Percentiles rank a stretch among this genome's conserved stretches.
phyloP scores from a whole-genome alignment of 1,140 invertebrate species.

The Eulimnadia texana region DNA sequence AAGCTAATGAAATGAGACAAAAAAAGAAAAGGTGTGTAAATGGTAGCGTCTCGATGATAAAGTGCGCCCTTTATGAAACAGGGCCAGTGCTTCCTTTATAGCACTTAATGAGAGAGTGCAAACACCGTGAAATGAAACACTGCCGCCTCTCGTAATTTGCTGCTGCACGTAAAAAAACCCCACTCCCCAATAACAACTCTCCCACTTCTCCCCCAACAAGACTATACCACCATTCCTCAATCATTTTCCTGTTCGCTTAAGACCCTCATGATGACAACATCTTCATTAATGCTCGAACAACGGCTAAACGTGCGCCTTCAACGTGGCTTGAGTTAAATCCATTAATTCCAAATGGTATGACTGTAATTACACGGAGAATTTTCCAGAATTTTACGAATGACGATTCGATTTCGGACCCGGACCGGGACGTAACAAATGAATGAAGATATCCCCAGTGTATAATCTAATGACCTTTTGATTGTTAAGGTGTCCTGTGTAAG shows the following conservation, averaged over 20 bases:
- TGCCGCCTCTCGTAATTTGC: background rate
- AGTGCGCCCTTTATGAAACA: background rate
- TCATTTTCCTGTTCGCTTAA: too few relatives aligned
- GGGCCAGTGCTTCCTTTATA: background rate
- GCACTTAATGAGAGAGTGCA: background rate
- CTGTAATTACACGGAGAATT: background rate
- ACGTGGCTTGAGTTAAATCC: too few relatives aligned
- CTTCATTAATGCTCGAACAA: too few relatives aligned
- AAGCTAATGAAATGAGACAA: background rate
- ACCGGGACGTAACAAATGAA: background rate
- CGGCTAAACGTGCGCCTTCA: too few relatives aligned
- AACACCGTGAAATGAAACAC: background rate
- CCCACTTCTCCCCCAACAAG: background rate
- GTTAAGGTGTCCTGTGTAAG: too few relatives aligned
- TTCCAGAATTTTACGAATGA: background rate
- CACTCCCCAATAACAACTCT: background rate
- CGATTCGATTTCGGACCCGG: too few relatives aligned
- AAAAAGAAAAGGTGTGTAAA: background rate
- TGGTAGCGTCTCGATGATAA: background rate
- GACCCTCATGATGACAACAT: too few relatives aligned
- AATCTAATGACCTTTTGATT: background rate
- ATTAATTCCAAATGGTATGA: background rate
- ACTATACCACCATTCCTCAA: background rate
- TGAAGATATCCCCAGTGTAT: background rate
- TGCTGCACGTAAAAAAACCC: background rate